phyloP scores from a whole-genome alignment of 2,888 invertebrate genomes.

The Meghimatium bilineatum region DNA sequence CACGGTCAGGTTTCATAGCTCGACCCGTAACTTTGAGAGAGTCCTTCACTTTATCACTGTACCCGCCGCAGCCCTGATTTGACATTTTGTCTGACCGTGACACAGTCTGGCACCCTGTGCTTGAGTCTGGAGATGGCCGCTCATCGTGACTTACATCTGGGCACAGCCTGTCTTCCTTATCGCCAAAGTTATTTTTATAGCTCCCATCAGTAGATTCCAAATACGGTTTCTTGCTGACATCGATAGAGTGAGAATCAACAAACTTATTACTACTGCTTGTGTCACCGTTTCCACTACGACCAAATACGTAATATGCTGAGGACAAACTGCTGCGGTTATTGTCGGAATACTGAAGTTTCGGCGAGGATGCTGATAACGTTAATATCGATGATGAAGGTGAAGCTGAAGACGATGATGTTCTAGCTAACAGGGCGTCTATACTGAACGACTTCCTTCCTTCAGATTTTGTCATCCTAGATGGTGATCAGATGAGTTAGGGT shows the following conservation, averaged over 20 bases:
- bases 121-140: slow-evolving; percentile 9
- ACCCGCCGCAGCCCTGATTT: neutral
- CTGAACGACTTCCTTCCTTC: slow-evolving; percentile 85
- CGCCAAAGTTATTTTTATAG: neutral
- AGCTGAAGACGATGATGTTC: slow-evolving; percentile 71
- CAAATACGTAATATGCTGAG: neutral
- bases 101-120: neutral
- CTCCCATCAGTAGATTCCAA: neutral
- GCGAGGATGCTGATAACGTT: neutral
- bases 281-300: neutral
- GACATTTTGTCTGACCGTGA: neutral
- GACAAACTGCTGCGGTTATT: slow-evolving; percentile 1
- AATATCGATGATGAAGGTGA: slow-evolving; percentile 54
- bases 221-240: neutral
- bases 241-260: neutral
- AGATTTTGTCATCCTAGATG: slow-evolving; percentile 37
- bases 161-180: slow-evolving; percentile 1
- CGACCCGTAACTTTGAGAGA: neutral
- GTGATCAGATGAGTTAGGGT: neutral
- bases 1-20: neutral
- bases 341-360: neutral
- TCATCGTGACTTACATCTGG: slow-evolving; percentile 3
- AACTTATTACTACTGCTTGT: neutral
- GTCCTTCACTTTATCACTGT: slow-evolving; percentile 5
- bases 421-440: slow-evolving; percentile 90